Base-by-base conservation (phyloP, 2,888 invertebrate species). In the Synanthedon formicaeformis region DNA sequence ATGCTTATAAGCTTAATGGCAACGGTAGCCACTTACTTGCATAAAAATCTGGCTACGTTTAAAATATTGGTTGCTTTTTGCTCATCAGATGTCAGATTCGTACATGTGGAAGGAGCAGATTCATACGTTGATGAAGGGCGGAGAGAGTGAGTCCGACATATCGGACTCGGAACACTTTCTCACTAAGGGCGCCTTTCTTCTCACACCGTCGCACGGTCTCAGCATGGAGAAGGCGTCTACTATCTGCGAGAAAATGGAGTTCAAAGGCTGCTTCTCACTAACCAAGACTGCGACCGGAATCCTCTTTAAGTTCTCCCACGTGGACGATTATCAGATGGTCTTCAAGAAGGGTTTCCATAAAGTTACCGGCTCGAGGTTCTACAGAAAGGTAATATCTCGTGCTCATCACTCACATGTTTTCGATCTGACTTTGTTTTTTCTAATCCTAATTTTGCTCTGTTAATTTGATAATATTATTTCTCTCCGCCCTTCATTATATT, bases 241-340 rank as follows among this genome's bases (percentile, higher is more conserved):
- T 64, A 94, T 95, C 69, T 94, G 94, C 84, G 95, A 95, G 88
- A 95, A 95, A 78, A 93, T 95, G 91, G 94, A 93, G 83, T 94
- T 95, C 83, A 92, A 93, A 67, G 94, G 94, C 53, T 93, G 94
- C 68, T 95, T 95, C 85, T 94, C 94, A 62, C 88, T 95, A 64
- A 95, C 95, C 59, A 95, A 94, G 88, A 95, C 95, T 1, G 95
- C 95, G 52, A 95, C 95, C 50, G 95, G 95, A 54, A 95, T 95
- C 69, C 90, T 95, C 58, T 95, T 95, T 88, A 95, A 94, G 82
- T 95, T 95, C 83, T 94, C 94, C 64, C 93, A 92, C 78, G 93
- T 94, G 60, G 95, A 95, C 62, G 95, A 95, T 75, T 95, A 93
- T 79, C 94, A 94, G 80, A 92, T 93, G 74, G 94, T 95, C 60